Conservation (phyloP, 2,888 invertebrate species). For the Drosophila fungiperda region DNA sequence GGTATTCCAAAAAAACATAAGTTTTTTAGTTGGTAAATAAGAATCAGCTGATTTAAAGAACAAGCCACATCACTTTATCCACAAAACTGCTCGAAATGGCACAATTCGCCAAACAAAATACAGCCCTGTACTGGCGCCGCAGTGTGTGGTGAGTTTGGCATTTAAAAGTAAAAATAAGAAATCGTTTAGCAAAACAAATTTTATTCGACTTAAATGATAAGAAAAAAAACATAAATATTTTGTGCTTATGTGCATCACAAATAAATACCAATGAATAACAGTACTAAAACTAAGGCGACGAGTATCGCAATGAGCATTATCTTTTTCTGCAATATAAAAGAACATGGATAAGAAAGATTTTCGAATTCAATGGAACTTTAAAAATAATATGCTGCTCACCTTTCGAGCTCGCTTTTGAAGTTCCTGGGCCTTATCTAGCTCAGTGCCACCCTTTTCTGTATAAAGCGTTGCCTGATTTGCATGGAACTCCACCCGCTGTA, state of each 20-base stretch:
- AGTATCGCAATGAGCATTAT: conserved; percentile 79
- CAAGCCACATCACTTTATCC: too few relatives aligned
- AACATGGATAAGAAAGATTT: not conserved
- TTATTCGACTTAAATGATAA: conserved; percentile 58
- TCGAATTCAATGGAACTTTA: not conserved
- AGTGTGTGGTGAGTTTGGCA: conserved; percentile 33
- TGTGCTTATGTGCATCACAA: conserved; percentile 63
- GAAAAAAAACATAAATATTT: conserved; percentile 30
- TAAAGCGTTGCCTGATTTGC: conserved; percentile 83
- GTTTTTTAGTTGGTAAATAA: conserved; percentile 21
- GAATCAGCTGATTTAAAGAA: conserved; percentile 33
- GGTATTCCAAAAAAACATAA: too few relatives aligned
- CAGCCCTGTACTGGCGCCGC: conserved; percentile 28
- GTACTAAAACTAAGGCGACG: conserved; percentile 71
- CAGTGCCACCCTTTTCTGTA: conserved; percentile 83
- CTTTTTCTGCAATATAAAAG: conserved; percentile 79
- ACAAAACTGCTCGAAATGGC: not conserved
- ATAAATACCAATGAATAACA: conserved; percentile 79
- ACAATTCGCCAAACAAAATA: not conserved
- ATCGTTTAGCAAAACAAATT: conserved; percentile 23
- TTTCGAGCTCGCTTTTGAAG: conserved; percentile 77
- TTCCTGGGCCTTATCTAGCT: conserved; percentile 77
- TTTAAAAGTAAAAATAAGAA: conserved; percentile 32
- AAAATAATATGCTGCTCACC: conserved; percentile 49
- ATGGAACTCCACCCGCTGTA: conserved; percentile 85